phyloP scores from a whole-genome alignment of 2,113 vertebrate genomes.

The Platysteira castanea region DNA sequence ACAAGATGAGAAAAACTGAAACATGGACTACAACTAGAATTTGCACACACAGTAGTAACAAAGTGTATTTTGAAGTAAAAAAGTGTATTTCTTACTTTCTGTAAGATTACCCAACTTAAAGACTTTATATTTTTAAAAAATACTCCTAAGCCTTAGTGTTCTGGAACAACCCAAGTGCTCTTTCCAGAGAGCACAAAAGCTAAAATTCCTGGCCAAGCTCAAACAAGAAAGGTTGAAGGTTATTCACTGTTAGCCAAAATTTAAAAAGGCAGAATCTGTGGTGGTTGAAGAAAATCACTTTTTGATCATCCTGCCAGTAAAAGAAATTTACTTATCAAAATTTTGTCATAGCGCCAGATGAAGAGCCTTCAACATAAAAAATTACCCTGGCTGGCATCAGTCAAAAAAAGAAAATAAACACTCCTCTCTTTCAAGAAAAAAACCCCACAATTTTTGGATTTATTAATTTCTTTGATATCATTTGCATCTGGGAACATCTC shows the following conservation, averaged over 20 bases:
- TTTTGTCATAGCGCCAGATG: background rate
- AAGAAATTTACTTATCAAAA: background rate
- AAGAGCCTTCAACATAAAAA: background rate
- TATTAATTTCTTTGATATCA: background rate
- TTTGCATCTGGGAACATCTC: background rate
- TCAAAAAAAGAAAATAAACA: background rate
- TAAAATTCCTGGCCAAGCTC: background rate
- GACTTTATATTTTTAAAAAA: background rate
- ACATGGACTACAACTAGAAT: background rate
- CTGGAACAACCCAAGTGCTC: background rate
- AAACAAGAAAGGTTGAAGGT: background rate
- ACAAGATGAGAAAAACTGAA: background rate
- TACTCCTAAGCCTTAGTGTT: background rate
- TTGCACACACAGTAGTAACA: background rate
- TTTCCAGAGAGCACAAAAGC: background rate
- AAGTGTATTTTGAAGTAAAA: background rate
- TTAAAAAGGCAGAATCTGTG: background rate
- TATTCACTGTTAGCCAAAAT: background rate
- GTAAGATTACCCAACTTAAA: background rate
- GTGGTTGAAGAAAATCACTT: background rate
- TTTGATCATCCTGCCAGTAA: background rate
- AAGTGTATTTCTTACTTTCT: background rate
- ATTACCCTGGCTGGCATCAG: background rate
- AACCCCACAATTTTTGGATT: accelerated
- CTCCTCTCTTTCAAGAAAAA: background rate